Percentiles rank a stretch among this genome's conserved stretches.
These are phyloP conservation scores for Gymnoscopelus braueri DNA, from an alignment of 2,797 vertebrate species.

Conservation along the genomic window DNA sequence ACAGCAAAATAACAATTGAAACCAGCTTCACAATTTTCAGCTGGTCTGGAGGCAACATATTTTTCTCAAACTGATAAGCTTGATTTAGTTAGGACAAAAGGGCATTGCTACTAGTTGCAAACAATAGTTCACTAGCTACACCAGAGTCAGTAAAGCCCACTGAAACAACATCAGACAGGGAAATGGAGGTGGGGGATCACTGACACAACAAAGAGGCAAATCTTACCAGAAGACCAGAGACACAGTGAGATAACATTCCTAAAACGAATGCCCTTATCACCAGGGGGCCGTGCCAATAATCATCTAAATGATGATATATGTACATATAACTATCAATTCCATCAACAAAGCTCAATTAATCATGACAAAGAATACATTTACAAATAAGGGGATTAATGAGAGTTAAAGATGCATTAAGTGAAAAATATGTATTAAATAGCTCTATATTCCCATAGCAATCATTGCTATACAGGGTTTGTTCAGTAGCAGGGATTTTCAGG, in stretches of 20 bases:
- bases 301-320: no score
- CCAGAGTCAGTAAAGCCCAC: constrained; percentile 21
- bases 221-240: constrained; percentile 58
- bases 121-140: constrained; percentile 17
- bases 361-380: constrained; percentile 11
- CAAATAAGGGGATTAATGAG: constrained; percentile 19
- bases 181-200: constrained; percentile 45
- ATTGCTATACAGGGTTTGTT: no score
- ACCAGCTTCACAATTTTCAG: neutral
- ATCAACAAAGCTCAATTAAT: constrained; percentile 21
- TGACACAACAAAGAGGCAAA: constrained; percentile 56
- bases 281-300: constrained; percentile 26
- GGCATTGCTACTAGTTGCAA: constrained; percentile 1
- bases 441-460: no score
- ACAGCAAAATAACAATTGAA: neutral
- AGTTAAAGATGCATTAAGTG: neutral
- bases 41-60: neutral
- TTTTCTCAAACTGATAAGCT: neutral
- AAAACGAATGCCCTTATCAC: constrained; percentile 70
- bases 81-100: neutral
- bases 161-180: constrained; percentile 47
- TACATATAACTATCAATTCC: neutral
- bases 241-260: constrained; percentile 67
- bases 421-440: no score
- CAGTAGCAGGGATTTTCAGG: no score